These are phyloP conservation scores for Scaptomyza graminum DNA, from an alignment of 1,140 invertebrate genomes.

Conservation along the genomic window DNA sequence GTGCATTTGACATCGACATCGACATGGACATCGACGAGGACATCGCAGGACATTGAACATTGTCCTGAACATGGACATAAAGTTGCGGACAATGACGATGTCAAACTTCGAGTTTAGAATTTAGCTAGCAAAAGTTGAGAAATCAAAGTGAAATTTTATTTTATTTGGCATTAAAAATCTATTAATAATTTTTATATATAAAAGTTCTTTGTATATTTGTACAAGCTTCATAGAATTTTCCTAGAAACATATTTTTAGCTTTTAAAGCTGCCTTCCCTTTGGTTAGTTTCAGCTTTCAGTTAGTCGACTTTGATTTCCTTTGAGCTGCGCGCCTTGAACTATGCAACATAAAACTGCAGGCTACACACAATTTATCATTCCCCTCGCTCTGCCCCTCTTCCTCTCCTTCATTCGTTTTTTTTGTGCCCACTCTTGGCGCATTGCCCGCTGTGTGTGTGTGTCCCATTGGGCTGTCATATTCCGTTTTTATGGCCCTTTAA, in stretches of 20 bases:
- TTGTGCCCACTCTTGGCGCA: neutral
- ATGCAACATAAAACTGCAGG: constrained; percentile 40
- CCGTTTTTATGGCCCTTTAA: constrained; percentile 54
- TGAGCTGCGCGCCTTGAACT: constrained; percentile 39
- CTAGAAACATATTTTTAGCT: neutral
- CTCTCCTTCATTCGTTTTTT: constrained; percentile 4
- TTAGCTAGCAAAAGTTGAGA: no score
- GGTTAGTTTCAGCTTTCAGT: neutral
- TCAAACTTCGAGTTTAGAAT: no score
- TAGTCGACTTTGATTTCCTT: constrained; percentile 4
- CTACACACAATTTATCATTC: constrained; percentile 3
- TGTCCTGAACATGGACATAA: no score
- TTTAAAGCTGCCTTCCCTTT: constrained; percentile 1
- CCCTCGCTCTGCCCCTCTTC: neutral
- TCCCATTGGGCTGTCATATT: constrained; percentile 37
- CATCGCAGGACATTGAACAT: neutral
- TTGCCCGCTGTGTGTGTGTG: neutral
- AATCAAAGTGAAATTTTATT: no score
- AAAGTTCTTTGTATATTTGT: no score
- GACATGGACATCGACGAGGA: neutral
- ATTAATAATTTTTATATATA: no score
- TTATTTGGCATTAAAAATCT: no score
- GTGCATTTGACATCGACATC: constrained; percentile 49
- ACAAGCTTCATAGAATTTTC: no score
- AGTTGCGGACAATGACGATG: no score